Conservation (phyloP, 2,888 invertebrate species). For the Anaspis maculata region DNA sequence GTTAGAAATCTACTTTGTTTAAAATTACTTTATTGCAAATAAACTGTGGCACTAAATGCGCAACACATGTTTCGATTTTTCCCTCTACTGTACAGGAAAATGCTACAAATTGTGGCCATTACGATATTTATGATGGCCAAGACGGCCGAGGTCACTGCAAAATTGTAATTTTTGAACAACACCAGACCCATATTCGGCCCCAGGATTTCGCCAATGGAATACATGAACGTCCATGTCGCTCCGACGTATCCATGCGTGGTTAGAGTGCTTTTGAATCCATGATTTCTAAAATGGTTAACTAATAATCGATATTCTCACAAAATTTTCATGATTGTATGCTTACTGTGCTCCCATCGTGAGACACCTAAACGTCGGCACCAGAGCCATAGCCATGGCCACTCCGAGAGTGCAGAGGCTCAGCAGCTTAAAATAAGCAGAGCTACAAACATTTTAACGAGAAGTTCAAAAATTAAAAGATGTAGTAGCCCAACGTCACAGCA, state of each 20-base stretch:
- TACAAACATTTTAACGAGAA: no score
- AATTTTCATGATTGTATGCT: no score
- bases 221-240: slow-evolving; percentile 8
- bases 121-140: slow-evolving; percentile 6
- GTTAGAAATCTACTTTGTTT: no score
- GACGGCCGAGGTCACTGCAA: not conserved
- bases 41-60: slow-evolving; percentile 4
- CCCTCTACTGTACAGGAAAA: slow-evolving; percentile 5
- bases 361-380: slow-evolving; percentile 8
- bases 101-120: slow-evolving; percentile 1
- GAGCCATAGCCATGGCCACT: slow-evolving; percentile 6
- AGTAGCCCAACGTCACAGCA: no score
- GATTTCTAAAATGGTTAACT: slow-evolving; percentile 6
- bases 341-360: slow-evolving; percentile 8
- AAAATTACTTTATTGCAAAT: slow-evolving; percentile 7
- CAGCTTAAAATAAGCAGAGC: slow-evolving; percentile 2
- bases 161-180: slow-evolving; percentile 5
- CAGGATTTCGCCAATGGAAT: slow-evolving; percentile 8
- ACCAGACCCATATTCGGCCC: slow-evolving; percentile 1
- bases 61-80: slow-evolving; percentile 7
- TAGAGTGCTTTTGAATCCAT: slow-evolving; percentile 7
- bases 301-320: no score
- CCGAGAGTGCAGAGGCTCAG: slow-evolving; percentile 5
- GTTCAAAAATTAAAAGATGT: no score
- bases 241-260: slow-evolving; percentile 9